Conservation (phyloP, 1,140 invertebrate species). For the Papilio xuthus region DNA sequence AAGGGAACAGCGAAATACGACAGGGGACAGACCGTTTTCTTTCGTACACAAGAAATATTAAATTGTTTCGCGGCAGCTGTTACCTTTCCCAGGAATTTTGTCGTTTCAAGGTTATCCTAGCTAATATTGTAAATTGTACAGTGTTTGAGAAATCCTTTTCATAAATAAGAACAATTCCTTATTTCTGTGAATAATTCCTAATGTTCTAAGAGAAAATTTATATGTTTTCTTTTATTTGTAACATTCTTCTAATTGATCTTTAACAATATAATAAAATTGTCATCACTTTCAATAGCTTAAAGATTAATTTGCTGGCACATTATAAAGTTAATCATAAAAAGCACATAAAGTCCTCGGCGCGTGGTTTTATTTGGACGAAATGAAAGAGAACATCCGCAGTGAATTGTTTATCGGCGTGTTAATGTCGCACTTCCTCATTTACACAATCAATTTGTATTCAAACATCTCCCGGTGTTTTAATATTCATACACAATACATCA, state of each 20-base stretch:
- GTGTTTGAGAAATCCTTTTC: neutral
- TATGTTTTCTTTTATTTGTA: no score
- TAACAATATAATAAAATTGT: neutral
- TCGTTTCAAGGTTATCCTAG: neutral
- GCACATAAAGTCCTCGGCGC: neutral
- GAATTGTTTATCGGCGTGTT: neutral
- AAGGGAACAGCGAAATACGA: neutral
- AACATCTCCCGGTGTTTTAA: neutral
- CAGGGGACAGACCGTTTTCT: neutral
- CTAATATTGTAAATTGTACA: neutral
- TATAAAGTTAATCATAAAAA: neutral
- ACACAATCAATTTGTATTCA: neutral
- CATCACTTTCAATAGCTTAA: neutral
- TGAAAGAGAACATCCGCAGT: neutral
- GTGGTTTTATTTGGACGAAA: neutral
- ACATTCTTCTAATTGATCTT: no score
- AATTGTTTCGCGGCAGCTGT: constrained; percentile 8
- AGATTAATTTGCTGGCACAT: neutral
- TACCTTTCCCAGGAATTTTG: neutral
- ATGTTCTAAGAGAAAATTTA: no score
- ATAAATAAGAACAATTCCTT: neutral
- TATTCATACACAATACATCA: neutral
- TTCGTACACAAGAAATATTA: constrained; percentile 10
- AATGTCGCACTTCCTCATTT: neutral
- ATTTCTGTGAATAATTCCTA: no score